A percentile compares a stretch with the other conserved stretches of the same genome.
Conservation (phyloP, 1,140 invertebrate genomes). For the Drosophila auraria region DNA sequence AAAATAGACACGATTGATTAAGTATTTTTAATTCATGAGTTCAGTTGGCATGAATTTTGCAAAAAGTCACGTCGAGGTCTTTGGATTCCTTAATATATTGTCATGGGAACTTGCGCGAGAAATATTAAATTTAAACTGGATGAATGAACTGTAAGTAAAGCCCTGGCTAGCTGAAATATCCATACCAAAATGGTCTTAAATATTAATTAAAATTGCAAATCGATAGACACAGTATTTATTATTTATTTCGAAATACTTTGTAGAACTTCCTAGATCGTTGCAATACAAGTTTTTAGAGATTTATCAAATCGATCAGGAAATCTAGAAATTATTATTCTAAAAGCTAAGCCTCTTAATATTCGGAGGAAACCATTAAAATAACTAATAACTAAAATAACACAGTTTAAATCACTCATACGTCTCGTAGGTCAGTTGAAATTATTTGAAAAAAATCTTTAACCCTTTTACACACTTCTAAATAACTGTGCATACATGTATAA, state of each 20-base stretch:
- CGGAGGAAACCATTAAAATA: no score
- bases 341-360: not conserved
- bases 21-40: slow-evolving; percentile 20
- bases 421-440: not conserved
- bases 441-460: not conserved
- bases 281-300: not conserved
- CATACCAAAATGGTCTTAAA: no score
- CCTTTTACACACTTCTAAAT: not conserved
- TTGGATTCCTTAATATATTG: not conserved
- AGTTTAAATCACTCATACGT: not conserved
- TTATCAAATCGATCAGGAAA: not conserved
- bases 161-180: not conserved
- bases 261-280: no score
- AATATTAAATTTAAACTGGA: not conserved
- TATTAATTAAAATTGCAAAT: no score
- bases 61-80: slow-evolving; percentile 10
- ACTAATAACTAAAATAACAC: not conserved
- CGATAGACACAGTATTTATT: no score
- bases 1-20: not conserved
- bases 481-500: no score
- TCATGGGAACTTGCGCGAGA: not conserved
- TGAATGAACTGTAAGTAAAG: slow-evolving; percentile 11
- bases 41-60: not conserved
- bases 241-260: no score
- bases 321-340: not conserved